Percentiles rank a stretch among this genome's conserved stretches.
phyloP scores from a whole-genome alignment of 2,797 vertebrate genomes.

The Gymnodraco acuticeps region DNA sequence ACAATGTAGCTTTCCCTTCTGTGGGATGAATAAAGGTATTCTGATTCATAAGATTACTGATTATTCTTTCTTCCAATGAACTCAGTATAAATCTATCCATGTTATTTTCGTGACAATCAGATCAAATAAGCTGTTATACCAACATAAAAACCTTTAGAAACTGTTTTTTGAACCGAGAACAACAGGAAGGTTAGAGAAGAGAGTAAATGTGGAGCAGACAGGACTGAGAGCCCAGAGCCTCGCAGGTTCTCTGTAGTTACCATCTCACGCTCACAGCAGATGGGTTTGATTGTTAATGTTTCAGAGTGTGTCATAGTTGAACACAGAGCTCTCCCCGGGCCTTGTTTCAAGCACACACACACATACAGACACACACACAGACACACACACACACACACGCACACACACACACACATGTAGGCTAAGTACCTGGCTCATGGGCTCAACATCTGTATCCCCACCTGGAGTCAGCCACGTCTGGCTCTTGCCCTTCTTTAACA shows the following conservation, averaged over 20 bases:
- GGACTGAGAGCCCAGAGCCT: too few relatives aligned
- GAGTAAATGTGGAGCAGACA: neutral
- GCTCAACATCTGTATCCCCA: conserved; percentile 52
- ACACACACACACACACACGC: conserved; percentile 23
- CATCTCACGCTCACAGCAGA: neutral
- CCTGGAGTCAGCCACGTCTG: conserved; percentile 20
- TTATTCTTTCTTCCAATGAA: too few relatives aligned
- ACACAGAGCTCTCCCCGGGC: conserved; percentile 22
- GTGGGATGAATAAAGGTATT: too few relatives aligned
- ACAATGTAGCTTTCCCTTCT: too few relatives aligned
- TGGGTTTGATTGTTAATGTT: conserved; percentile 7
- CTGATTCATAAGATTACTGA: too few relatives aligned
- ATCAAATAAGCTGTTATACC: too few relatives aligned
- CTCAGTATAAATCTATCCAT: too few relatives aligned
- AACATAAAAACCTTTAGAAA: too few relatives aligned
- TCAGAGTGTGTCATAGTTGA: conserved; percentile 21
- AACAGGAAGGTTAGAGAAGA: neutral
- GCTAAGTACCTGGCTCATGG: conserved; percentile 44
- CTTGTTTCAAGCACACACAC: conserved; percentile 4
- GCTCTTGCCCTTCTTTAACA: conserved; percentile 12
- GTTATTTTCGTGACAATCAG: too few relatives aligned
- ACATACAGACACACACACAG: conserved; percentile 17
- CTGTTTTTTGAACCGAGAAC: too few relatives aligned
- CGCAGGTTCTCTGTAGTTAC: conserved; percentile 11
- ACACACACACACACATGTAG: conserved; percentile 34